A percentile compares a stretch with the other conserved stretches of the same genome.
Conservation (phyloP, 2,113 vertebrate species). For the Labeo catla region DNA sequence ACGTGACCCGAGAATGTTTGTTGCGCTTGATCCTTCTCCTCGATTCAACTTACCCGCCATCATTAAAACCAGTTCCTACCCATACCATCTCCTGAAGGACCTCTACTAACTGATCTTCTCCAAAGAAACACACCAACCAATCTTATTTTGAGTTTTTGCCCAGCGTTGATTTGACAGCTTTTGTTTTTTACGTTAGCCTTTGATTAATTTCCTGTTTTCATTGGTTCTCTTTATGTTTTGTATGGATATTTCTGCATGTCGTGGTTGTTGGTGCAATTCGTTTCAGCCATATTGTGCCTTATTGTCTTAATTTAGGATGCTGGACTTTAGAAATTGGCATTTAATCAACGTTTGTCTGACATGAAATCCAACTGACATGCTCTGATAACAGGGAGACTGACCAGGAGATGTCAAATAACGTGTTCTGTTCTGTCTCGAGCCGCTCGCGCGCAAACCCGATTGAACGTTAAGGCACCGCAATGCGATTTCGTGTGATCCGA, state of each 20-base stretch:
- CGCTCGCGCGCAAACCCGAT: neutral
- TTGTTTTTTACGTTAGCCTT: conserved; percentile 60
- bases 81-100: conserved; percentile 85
- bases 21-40: conserved; percentile 51
- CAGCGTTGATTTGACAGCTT: conserved; percentile 46
- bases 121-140: conserved; percentile 58
- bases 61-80: conserved; percentile 70
- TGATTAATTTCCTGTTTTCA: conserved; percentile 51
- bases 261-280: conserved; percentile 58
- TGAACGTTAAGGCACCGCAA: neutral
- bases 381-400: conserved; percentile 56
- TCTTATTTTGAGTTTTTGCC: conserved; percentile 63
- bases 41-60: conserved; percentile 71
- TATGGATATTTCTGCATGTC: conserved; percentile 69
- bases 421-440: neutral
- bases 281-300: conserved; percentile 55
- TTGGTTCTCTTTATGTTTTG: conserved; percentile 48
- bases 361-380: conserved; percentile 32
- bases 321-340: conserved; percentile 32
- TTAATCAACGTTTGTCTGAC: conserved; percentile 38
- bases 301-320: conserved; percentile 46
- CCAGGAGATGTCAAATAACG: conserved; percentile 49
- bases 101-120: conserved; percentile 85
- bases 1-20: conserved; percentile 48
- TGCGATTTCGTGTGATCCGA: neutral